Percentiles rank a stretch among this genome's conserved stretches.
Evolutionary conservation across 2,888 invertebrate species (phyloP).

Genomic region (Apomyelois bistriatella): DNA sequence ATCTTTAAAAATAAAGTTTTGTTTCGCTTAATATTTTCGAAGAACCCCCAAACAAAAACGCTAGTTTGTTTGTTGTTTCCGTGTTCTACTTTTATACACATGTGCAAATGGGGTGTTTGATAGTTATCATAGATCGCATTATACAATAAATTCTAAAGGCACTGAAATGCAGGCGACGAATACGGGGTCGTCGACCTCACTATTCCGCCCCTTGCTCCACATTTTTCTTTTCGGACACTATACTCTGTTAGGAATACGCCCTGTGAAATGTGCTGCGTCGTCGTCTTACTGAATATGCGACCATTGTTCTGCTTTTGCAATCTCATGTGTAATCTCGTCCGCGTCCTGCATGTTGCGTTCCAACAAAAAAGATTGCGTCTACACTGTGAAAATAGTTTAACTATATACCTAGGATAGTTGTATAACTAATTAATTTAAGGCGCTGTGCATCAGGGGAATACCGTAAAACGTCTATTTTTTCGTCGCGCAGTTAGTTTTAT

Average conservation of each 20-base stretch:
- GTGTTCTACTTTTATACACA: constrained; percentile 35
- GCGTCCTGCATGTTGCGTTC: constrained; percentile 25
- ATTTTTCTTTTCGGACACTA: constrained; percentile 75
- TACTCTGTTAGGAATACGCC: constrained; percentile 44
- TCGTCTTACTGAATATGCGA: constrained; percentile 62
- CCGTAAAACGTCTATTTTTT: no score
- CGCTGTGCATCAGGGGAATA: no score
- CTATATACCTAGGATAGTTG: neutral
- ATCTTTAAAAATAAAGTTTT: constrained; percentile 41
- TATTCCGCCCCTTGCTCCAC: constrained; percentile 58
- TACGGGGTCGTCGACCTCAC: constrained; percentile 60
- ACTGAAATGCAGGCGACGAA: constrained; percentile 43
- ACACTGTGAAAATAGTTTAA: constrained; percentile 6
- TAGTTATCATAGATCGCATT: constrained; percentile 54
- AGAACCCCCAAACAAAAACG: constrained; percentile 18
- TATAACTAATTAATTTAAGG: neutral
- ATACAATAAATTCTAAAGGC: constrained; percentile 57
- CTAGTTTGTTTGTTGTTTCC: constrained; percentile 25
- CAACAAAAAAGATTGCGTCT: constrained; percentile 1
- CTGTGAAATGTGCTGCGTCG: constrained; percentile 63
- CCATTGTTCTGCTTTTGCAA: constrained; percentile 69
- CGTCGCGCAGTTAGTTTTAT: no score
- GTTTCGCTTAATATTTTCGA: constrained; percentile 25
- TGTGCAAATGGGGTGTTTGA: constrained; percentile 44
- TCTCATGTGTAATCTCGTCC: constrained; percentile 67